phyloP scores from a whole-genome alignment of 53 echinoderm and acorn worm species.

The Stichopus horrens region DNA sequence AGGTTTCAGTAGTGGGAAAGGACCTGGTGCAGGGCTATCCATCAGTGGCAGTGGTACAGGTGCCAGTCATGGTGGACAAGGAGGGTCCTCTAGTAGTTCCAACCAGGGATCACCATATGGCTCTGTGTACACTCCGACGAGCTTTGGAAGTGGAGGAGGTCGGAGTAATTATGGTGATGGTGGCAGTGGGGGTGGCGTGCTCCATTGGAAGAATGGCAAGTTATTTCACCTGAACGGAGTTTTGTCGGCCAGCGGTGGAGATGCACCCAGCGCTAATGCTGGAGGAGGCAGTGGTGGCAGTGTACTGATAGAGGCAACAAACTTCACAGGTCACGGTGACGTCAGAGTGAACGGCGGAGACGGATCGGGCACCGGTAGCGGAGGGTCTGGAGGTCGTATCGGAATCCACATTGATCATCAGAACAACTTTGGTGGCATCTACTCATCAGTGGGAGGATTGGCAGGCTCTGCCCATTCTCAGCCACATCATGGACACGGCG shows the following conservation, averaged over 20 bases:
- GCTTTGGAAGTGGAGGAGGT: slow-evolving; percentile 86
- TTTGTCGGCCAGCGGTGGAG: slow-evolving; percentile 60
- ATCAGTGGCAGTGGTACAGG: slow-evolving; percentile 60
- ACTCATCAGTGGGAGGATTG: slow-evolving; percentile 67
- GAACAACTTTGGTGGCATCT: slow-evolving; percentile 83
- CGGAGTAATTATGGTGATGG: slow-evolving; percentile 58
- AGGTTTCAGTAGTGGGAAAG: slow-evolving; percentile 60
- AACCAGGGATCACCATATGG: slow-evolving; percentile 64
- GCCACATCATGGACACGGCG: slow-evolving; percentile 64
- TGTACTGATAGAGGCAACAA: slow-evolving; percentile 77
- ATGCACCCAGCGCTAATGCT: slow-evolving; percentile 48
- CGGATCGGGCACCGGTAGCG: slow-evolving; percentile 62
- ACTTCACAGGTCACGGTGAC: slow-evolving; percentile 91
- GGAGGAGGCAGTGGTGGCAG: slow-evolving; percentile 95
- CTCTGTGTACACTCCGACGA: slow-evolving; percentile 75
- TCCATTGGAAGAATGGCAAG: slow-evolving; percentile 77
- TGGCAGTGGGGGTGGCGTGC: slow-evolving; percentile 78
- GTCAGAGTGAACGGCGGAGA: slow-evolving; percentile 73
- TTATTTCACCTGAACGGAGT: slow-evolving; percentile 81
- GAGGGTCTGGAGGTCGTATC: slow-evolving; percentile 86
- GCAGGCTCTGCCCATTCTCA: slow-evolving; percentile 48
- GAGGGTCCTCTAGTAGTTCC: slow-evolving; percentile 49
- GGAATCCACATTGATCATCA: slow-evolving; percentile 84
- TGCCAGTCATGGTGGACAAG: slow-evolving; percentile 76
- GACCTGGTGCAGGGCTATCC: slow-evolving; percentile 66